Evolutionary conservation across 2,888 invertebrate species (phyloP).

Genomic region (Agriopis aurantiaria): DNA sequence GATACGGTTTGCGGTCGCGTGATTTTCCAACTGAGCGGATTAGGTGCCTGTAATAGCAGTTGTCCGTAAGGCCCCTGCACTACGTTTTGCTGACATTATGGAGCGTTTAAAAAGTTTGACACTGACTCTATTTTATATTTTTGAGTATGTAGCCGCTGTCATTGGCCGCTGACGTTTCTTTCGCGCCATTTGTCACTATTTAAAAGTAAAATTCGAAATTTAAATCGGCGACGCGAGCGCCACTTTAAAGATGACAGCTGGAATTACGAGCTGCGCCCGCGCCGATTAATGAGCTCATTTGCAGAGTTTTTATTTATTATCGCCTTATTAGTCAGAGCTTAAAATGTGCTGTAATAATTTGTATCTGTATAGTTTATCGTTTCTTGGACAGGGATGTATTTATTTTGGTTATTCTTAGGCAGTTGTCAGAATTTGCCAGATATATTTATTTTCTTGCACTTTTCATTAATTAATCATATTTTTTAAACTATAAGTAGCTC

Average conservation of each 20-base stretch:
- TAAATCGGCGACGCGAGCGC: conserved; percentile 50
- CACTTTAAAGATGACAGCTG: conserved; percentile 73
- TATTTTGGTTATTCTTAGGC: conserved; percentile 11
- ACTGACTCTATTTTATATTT: neutral
- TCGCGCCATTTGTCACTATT: conserved; percentile 59
- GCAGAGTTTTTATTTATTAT: conserved; percentile 76
- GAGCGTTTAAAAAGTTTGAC: neutral
- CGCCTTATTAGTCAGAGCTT: conserved; percentile 62
- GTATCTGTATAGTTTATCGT: conserved; percentile 34
- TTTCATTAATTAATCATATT: too few species aligned
- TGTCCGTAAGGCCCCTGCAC: too few species aligned
- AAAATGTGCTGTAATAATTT: conserved; percentile 39
- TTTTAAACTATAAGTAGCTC: too few species aligned
- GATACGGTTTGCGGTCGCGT: too few species aligned
- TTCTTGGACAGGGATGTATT: conserved; percentile 31
- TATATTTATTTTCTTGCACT: neutral
- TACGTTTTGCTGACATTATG: neutral
- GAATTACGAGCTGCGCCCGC: conserved; percentile 70
- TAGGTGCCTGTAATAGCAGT: too few species aligned
- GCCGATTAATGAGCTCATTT: conserved; percentile 80
- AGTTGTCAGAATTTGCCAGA: neutral
- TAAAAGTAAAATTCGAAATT: conserved; percentile 55
- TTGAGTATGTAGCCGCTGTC: conserved; percentile 1
- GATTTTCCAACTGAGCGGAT: too few species aligned
- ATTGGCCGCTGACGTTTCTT: conserved; percentile 40